Evolutionary conservation across 2,888 invertebrate genomes (phyloP), one percentile per base, ranked within the genome.

Genomic region (Epistrophella euchroma): DNA sequence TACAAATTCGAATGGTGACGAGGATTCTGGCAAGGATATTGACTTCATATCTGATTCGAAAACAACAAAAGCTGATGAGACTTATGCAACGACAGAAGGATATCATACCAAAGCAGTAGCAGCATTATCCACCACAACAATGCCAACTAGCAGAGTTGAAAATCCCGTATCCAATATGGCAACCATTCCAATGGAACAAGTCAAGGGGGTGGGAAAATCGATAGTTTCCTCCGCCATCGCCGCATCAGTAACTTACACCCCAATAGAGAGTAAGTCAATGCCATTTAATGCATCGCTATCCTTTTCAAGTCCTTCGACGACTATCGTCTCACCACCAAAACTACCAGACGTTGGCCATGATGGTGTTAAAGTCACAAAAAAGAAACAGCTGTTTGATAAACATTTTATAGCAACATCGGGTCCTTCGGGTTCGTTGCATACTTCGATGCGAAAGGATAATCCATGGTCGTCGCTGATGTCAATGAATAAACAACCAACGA

Each of bases 321-420:
- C 66, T 50, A 45, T n/a, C 17, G 43, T 55, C 45, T 13, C 56
- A n/a, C 73, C 76, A 43, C 40, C 52, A 6, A 86, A 77, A 52
- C 64, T 17, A 19, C 45, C 74, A 74, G 88, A 88, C 81, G 89
- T 88, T 71, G 92, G 92, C 4, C 92, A 92, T 88, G 92, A 92
- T 88, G 92, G 92, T n/a, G 88, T 90, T 13, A 92, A 92, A 88
- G 82, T 89, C 50, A 92, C 91, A 45, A 90, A 89, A 70, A 92
- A 92, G 88, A 92, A 92, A 77, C 92, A 92, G 88, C 88, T 91
- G 76, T 88, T 90, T 40, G 90, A 91, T 80, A 91, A 91, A 70
- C 90, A 91, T 78, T 91, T 88, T 84, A 82, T 89, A 19, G 80
- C 87, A 58, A 77, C 87, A 32, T 56, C 84, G 45, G 60, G 22